Conservation (phyloP, 2,797 vertebrate species). For the Rhyacichthys aspro region DNA sequence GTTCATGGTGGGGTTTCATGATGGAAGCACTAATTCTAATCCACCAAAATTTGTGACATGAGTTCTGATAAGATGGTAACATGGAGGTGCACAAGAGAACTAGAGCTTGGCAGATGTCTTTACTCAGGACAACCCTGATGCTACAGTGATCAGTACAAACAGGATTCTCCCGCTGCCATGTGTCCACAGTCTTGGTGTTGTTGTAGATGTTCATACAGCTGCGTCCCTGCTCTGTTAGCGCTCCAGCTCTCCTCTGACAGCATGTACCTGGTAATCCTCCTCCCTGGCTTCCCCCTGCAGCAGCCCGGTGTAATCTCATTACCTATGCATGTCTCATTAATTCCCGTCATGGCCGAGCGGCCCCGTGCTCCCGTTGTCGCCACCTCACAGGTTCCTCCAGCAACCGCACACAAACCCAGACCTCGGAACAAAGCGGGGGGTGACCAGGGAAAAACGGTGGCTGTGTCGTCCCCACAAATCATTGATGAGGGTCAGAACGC, state of each 20-base stretch:
- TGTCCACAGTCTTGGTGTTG: conserved; percentile 13
- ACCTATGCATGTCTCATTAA: conserved; percentile 75
- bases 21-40: too few species aligned
- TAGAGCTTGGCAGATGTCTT: too few species aligned
- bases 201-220: conserved; percentile 36
- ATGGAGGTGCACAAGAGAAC: too few species aligned
- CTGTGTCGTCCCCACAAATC: conserved; percentile 60
- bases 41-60: too few species aligned
- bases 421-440: conserved; percentile 42
- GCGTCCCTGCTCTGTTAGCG: conserved; percentile 20
- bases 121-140: too few species aligned
- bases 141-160: conserved; percentile 43
- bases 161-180: conserved; percentile 58
- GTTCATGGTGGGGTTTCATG: too few species aligned
- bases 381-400: conserved; percentile 42
- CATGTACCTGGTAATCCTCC: conserved; percentile 58
- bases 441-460: conserved; percentile 34
- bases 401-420: conserved; percentile 31
- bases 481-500: conserved; percentile 56
- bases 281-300: conserved; percentile 39
- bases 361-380: conserved; percentile 51
- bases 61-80: too few species aligned
- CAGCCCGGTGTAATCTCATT: conserved; percentile 73
- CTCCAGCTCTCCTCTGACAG: conserved; percentile 35
- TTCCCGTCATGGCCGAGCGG: conserved; percentile 66